phyloP scores from a whole-genome alignment of 2,113 vertebrate species.

The Galemys pyrenaicus region DNA sequence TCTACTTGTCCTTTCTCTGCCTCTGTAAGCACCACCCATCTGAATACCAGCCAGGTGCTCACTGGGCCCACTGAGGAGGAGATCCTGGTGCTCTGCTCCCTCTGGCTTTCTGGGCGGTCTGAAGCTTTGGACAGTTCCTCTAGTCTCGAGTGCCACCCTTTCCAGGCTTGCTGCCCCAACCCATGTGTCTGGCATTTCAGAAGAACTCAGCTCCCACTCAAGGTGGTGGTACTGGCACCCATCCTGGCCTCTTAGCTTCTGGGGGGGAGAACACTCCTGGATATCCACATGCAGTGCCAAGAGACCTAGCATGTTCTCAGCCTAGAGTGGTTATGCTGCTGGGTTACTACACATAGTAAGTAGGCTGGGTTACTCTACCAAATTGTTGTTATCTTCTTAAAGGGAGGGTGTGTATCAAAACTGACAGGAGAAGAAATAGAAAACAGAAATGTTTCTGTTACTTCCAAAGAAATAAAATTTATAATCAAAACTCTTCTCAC shows the following conservation, averaged over 20 bases:
- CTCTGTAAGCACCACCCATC: not conserved
- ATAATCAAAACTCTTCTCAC: not conserved
- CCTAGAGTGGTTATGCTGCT: not conserved
- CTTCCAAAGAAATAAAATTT: not conserved
- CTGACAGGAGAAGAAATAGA: conserved; percentile 8
- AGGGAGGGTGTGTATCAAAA: not conserved
- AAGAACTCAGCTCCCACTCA: not conserved
- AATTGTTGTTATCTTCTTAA: not conserved
- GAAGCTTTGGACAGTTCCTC: not conserved
- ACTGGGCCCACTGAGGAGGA: not conserved
- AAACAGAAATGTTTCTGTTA: not conserved
- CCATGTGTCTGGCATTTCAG: not conserved
- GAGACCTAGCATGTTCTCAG: not conserved
- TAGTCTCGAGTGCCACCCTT: not conserved
- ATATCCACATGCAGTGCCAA: not conserved
- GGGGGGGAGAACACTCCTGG: not conserved
- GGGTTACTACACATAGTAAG: not conserved
- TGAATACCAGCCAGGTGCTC: not conserved
- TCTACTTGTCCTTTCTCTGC: not conserved
- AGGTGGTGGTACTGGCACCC: not conserved
- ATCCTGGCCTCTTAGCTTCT: not conserved
- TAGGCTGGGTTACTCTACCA: not conserved
- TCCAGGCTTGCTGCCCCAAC: not conserved
- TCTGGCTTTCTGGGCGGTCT: not conserved
- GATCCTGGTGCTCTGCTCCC: not conserved